Conservation (phyloP, 2,888 invertebrate species). For the Noctua janthina region DNA sequence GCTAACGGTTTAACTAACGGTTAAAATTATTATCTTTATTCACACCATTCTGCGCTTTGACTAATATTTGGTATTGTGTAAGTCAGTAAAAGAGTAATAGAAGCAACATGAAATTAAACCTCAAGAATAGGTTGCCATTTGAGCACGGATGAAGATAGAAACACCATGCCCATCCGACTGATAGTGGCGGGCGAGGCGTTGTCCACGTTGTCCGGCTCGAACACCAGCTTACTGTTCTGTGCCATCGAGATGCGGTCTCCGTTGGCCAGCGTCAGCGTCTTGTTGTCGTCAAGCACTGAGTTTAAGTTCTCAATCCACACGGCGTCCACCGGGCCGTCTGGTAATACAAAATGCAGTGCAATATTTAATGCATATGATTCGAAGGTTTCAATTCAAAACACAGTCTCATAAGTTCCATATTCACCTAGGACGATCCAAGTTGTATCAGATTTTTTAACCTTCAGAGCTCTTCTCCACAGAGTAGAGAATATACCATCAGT, state of each 20-base stretch:
- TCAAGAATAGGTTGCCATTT: slow-evolving; percentile 95
- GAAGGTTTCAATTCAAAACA: neutral
- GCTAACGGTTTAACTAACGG: fast-evolving
- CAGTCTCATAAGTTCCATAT: neutral
- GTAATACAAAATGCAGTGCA: neutral
- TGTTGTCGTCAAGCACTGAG: slow-evolving; percentile 97
- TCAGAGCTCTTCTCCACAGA: slow-evolving; percentile 95
- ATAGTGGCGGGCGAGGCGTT: slow-evolving; percentile 98
- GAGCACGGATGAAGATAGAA: slow-evolving; percentile 95
- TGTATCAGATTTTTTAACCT: slow-evolving; percentile 93
- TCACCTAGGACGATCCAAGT: slow-evolving; percentile 91
- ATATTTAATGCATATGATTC: neutral
- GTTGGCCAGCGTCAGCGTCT: slow-evolving; percentile 96
- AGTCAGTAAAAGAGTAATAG: neutral
- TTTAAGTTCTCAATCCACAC: slow-evolving; percentile 98
- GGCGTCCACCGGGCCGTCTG: slow-evolving; percentile 97
- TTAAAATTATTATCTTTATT: neutral
- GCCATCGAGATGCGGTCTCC: slow-evolving; percentile 98
- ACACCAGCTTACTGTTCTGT: slow-evolving; percentile 95
- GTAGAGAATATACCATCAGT: slow-evolving; percentile 98
- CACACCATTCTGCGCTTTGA: neutral
- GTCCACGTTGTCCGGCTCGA: slow-evolving; percentile 97
- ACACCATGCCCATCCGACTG: slow-evolving; percentile 97
- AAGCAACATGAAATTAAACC: slow-evolving; percentile 78
- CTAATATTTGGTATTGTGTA: neutral